Percentiles rank a stretch among this genome's conserved stretches.
phyloP scores from a whole-genome alignment of 2,113 vertebrate species.

The Natator depressus region DNA sequence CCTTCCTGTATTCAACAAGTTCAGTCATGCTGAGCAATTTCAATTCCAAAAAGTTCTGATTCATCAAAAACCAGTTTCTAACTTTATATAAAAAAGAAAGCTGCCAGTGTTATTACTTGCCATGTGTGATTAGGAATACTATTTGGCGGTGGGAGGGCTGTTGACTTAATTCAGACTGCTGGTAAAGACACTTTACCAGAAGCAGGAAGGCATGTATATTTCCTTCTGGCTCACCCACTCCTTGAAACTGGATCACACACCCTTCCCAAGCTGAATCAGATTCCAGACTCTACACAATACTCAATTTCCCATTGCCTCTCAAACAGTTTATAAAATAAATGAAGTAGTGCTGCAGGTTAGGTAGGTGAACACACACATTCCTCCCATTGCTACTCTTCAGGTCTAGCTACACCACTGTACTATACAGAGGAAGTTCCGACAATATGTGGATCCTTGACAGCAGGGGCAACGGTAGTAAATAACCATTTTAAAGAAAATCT shows the following conservation, averaged over 20 bases:
- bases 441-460: constrained; percentile 75
- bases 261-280: constrained; percentile 71
- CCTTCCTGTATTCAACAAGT: background rate
- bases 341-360: constrained; percentile 64
- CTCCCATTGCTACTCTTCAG: constrained; percentile 73
- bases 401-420: constrained; percentile 70
- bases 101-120: constrained; percentile 69
- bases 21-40: constrained; percentile 73
- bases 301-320: constrained; percentile 71
- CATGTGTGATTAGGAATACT: background rate
- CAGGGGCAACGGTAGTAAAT: constrained; percentile 60
- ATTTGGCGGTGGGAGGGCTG: constrained; percentile 60
- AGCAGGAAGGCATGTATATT: constrained; percentile 49
- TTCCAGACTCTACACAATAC: constrained; percentile 64
- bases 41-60: constrained; percentile 74
- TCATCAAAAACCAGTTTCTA: constrained; percentile 67
- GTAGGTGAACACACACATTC: constrained; percentile 72
- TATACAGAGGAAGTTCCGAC: constrained; percentile 64
- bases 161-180: constrained; percentile 66
- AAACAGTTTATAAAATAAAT: constrained; percentile 63
- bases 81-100: constrained; percentile 58
- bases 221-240: constrained; percentile 70
- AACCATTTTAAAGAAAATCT: constrained; percentile 64
- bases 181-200: constrained; percentile 73
- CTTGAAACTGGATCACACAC: constrained; percentile 60